Evolutionary conservation across 2,888 invertebrate species (phyloP).

Genomic region (Himalopsyche tibetana): DNA sequence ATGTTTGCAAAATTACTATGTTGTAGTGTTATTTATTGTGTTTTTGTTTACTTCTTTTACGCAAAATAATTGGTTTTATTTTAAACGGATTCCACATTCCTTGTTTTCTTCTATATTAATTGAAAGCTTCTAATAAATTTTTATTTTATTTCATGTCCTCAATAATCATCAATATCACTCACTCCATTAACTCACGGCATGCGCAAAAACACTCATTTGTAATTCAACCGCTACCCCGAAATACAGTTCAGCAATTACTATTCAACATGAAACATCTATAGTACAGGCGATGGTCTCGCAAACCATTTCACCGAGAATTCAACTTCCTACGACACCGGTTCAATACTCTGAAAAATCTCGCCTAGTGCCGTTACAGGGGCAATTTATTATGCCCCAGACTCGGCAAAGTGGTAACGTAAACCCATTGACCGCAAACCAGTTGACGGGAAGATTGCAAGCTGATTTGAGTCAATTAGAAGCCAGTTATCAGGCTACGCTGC

Average conservation of each 20-base stretch:
- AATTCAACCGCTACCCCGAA: neutral
- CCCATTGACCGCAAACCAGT: slow-evolving; percentile 54
- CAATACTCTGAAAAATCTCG: slow-evolving; percentile 75
- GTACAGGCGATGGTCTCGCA: slow-evolving; percentile 78
- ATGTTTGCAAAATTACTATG: too few species aligned
- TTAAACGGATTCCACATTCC: too few species aligned
- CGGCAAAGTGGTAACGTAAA: slow-evolving; percentile 52
- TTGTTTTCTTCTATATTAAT: neutral
- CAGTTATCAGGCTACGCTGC: slow-evolving; percentile 64
- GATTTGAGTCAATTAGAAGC: slow-evolving; percentile 64
- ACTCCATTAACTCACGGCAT: slow-evolving; percentile 48
- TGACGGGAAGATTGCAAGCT: slow-evolving; percentile 61
- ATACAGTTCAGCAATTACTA: slow-evolving; percentile 67
- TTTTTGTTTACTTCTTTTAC: too few species aligned
- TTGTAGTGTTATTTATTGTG: too few species aligned
- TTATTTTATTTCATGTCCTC: slow-evolving; percentile 70
- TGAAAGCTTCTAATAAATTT: slow-evolving; percentile 52
- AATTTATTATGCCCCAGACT: slow-evolving; percentile 59
- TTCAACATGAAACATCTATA: slow-evolving; percentile 75
- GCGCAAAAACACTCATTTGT: neutral
- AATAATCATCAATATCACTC: slow-evolving; percentile 60
- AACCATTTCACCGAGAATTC: slow-evolving; percentile 75
- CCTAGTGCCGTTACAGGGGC: slow-evolving; percentile 71
- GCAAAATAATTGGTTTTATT: too few species aligned
- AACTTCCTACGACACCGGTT: slow-evolving; percentile 72